These are phyloP conservation scores for Helostoma temminkii DNA, from an alignment of 2,797 vertebrate genomes.

Conservation along the genomic window DNA sequence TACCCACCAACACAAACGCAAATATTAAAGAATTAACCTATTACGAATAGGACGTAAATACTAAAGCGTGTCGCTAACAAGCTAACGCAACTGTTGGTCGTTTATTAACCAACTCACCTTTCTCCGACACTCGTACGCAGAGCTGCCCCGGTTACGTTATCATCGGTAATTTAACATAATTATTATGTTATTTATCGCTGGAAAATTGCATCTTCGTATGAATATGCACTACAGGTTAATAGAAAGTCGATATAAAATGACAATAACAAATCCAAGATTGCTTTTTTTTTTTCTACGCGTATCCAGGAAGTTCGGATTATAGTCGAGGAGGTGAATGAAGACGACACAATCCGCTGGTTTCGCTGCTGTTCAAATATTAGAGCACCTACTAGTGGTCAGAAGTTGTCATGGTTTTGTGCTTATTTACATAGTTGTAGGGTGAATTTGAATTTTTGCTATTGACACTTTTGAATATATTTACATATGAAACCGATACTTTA, in stretches of 20 bases:
- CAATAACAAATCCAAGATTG: constrained; percentile 36
- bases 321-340: constrained; percentile 53
- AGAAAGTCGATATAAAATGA: not conserved
- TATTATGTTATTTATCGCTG: not conserved
- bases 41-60: not conserved
- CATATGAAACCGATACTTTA: not conserved
- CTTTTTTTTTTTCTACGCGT: constrained; percentile 53
- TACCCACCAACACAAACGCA: accelerated
- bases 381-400: constrained; percentile 61
- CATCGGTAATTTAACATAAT: constrained; percentile 41
- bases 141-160: constrained; percentile 47
- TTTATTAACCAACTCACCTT: constrained; percentile 47
- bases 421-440: too few species aligned
- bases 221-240: not conserved
- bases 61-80: not conserved
- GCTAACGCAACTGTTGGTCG: constrained; percentile 11
- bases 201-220: accelerated
- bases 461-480: not conserved
- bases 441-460: too few species aligned
- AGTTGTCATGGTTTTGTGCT: not conserved
- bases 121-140: constrained; percentile 23
- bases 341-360: constrained; percentile 13
- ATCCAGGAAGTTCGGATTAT: constrained; percentile 79
- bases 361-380: not conserved
- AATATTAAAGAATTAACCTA: not conserved